phyloP scores from a whole-genome alignment of 1,140 invertebrate genomes.

The Orchesella cincta region DNA sequence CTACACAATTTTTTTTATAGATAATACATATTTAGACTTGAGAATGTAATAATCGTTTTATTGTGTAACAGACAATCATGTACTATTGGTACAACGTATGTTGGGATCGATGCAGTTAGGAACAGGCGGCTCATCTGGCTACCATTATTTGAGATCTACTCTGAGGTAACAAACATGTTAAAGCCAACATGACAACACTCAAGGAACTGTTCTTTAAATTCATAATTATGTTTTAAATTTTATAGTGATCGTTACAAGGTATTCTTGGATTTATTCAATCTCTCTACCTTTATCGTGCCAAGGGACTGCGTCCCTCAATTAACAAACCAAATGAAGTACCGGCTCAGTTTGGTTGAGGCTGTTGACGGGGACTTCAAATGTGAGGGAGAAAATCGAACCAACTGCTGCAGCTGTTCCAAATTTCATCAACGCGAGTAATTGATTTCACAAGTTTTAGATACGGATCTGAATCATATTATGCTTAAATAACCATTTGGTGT shows the following conservation, averaged over 20 bases:
- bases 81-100: constrained; percentile 98
- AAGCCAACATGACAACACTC: neutral
- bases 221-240: constrained; percentile 50
- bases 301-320: constrained; percentile 85
- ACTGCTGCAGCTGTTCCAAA: neutral
- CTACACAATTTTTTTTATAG: constrained; percentile 64
- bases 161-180: constrained; percentile 70
- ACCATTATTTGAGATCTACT: constrained; percentile 97
- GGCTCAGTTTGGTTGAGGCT: constrained; percentile 56
- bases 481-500: no score
- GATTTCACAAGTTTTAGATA: no score
- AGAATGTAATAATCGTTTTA: constrained; percentile 60
- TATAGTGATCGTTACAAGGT: constrained; percentile 96
- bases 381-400: neutral
- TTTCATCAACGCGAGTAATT: no score
- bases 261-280: constrained; percentile 95
- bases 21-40: neutral
- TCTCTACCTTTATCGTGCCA: constrained; percentile 94
- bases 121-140: constrained; percentile 96
- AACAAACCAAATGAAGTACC: constrained; percentile 69
- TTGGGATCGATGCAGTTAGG: constrained; percentile 95
- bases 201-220: neutral
- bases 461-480: no score
- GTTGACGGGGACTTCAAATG: constrained; percentile 34
- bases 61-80: no score